Conservation (phyloP, 2,113 vertebrate genomes). For the Lethenteron reissneri region DNA sequence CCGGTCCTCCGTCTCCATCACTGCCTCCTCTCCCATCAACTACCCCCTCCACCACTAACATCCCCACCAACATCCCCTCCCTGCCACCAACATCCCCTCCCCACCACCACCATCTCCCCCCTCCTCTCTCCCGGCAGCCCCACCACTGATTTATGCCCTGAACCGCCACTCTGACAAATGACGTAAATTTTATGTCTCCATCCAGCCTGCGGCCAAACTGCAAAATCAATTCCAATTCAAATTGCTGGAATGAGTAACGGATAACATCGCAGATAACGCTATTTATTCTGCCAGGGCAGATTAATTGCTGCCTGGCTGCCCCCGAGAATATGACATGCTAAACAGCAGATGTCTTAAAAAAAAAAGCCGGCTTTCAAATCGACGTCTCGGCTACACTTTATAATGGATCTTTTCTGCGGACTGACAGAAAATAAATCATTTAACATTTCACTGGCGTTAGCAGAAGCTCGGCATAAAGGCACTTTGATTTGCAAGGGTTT, state of each 20-base stretch:
- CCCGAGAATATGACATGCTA: no score
- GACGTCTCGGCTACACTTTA: no score
- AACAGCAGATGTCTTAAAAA: no score
- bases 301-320: background rate
- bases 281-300: constrained; percentile 6
- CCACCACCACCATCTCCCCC: background rate
- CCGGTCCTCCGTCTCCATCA: background rate
- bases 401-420: no score
- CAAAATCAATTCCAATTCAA: constrained; percentile 6
- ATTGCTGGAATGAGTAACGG: constrained; percentile 6
- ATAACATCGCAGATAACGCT: constrained; percentile 2
- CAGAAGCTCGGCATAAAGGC: no score
- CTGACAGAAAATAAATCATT: no score
- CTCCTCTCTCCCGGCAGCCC: background rate
- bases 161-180: background rate
- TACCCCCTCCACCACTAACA: background rate
- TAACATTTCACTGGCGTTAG: no score
- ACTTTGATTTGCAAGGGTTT: no score
- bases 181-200: constrained; percentile 6
- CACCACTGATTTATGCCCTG: constrained; percentile 5
- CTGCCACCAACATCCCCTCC: background rate
- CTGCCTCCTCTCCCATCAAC: background rate
- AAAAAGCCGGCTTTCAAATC: no score
- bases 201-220: constrained; percentile 6
- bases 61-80: background rate